Conservation (phyloP, 2,113 vertebrate species). For the Caretta caretta region DNA sequence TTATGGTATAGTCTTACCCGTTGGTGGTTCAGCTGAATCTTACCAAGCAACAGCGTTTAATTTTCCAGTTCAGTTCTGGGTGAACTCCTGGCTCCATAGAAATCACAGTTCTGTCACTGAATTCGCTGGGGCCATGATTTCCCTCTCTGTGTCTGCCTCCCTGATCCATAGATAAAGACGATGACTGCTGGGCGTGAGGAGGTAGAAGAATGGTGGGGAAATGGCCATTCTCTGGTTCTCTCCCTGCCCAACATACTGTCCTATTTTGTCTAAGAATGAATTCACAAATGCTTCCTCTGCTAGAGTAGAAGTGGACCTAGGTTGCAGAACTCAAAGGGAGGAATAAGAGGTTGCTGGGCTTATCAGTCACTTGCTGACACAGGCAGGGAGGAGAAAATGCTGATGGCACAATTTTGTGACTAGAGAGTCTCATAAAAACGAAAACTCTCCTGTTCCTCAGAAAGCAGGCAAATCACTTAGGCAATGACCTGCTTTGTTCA, state of each 20-base stretch:
- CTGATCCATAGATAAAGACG: fast-evolving
- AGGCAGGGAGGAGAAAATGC: not conserved
- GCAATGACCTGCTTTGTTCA: slow-evolving; percentile 16
- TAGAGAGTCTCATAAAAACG: not conserved
- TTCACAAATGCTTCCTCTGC: not conserved
- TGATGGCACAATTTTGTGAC: not conserved
- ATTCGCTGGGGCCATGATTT: not conserved
- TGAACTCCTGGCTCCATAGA: not conserved
- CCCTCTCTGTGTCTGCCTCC: not conserved
- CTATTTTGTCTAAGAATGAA: not conserved
- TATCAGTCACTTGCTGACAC: slow-evolving; percentile 25
- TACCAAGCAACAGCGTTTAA: not conserved
- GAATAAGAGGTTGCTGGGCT: not conserved
- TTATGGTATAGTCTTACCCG: fast-evolving
- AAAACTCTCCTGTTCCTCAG: not conserved
- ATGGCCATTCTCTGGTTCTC: not conserved
- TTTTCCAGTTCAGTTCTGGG: not conserved
- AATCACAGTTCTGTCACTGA: not conserved
- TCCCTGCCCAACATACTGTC: not conserved
- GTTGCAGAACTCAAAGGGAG: not conserved
- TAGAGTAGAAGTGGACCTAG: not conserved
- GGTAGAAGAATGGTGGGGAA: not conserved
- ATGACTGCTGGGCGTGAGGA: not conserved
- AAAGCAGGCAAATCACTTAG: slow-evolving; percentile 22
- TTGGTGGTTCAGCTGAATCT: not conserved